phyloP scores from a whole-genome alignment of 2,113 vertebrate species.

The Zeus faber region DNA sequence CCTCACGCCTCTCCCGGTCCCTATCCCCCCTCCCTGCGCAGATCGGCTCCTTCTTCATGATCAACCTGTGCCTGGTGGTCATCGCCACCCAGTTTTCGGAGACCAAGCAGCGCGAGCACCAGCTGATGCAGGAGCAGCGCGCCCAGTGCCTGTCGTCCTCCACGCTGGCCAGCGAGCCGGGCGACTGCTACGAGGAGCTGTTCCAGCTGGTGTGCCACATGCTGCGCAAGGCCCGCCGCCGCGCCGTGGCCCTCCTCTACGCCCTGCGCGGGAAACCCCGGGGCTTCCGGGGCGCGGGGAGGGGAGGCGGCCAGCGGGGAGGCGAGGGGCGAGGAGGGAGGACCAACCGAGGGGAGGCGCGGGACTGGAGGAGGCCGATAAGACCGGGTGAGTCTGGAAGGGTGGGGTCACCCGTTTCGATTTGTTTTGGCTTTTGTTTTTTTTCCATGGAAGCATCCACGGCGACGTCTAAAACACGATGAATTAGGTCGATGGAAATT shows the following conservation, averaged over 20 bases:
- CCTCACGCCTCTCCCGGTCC: not conserved
- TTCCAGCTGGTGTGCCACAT: slow-evolving; percentile 94
- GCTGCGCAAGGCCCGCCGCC: slow-evolving; percentile 85
- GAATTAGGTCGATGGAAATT: too few relatives aligned
- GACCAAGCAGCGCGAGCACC: slow-evolving; percentile 97
- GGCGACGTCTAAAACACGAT: too few relatives aligned
- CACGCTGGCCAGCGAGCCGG: slow-evolving; percentile 90
- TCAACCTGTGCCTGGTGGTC: slow-evolving; percentile 97
- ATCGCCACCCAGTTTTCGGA: slow-evolving; percentile 98
- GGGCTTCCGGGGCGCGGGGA: slow-evolving; percentile 38
- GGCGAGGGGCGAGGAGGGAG: not conserved
- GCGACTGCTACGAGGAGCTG: slow-evolving; percentile 95
- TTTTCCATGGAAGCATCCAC: too few relatives aligned
- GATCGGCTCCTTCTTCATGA: slow-evolving; percentile 87
- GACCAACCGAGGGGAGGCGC: slow-evolving; percentile 14
- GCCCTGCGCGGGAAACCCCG: slow-evolving; percentile 73
- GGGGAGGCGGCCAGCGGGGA: slow-evolving; percentile 19
- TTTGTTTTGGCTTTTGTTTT: too few relatives aligned
- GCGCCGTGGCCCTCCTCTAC: slow-evolving; percentile 78
- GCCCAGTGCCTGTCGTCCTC: slow-evolving; percentile 89
- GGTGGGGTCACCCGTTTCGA: too few relatives aligned
- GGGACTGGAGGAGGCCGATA: slow-evolving; percentile 21
- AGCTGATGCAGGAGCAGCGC: slow-evolving; percentile 97
- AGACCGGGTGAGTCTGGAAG: slow-evolving; percentile 40
- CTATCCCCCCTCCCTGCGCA: slow-evolving; percentile 37